Evolutionary conservation across 2,797 vertebrate genomes (phyloP).

Genomic region (Gymnothorax reevesii): DNA sequence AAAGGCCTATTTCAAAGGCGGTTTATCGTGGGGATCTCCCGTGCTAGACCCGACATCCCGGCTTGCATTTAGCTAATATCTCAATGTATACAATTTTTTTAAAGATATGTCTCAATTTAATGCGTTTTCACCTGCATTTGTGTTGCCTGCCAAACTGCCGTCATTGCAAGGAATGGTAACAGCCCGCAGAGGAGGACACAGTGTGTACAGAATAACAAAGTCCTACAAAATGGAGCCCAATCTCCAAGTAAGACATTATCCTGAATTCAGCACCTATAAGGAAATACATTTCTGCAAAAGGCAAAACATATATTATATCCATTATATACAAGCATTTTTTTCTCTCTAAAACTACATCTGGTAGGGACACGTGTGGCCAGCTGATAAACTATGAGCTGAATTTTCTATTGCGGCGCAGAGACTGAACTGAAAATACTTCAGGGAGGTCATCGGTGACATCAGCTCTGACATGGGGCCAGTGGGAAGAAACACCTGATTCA

Average conservation of each 20-base stretch:
- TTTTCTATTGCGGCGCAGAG: not conserved
- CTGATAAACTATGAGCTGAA: constrained; percentile 55
- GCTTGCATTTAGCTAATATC: constrained; percentile 26
- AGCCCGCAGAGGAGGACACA: constrained; percentile 30
- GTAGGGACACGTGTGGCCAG: constrained; percentile 32
- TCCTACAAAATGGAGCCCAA: constrained; percentile 44
- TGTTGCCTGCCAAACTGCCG: constrained; percentile 13
- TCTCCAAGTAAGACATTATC: constrained; percentile 47
- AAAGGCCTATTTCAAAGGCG: constrained; percentile 33
- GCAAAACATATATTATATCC: constrained; percentile 51
- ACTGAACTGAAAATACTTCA: not conserved
- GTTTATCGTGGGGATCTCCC: constrained; percentile 33
- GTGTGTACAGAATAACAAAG: constrained; percentile 42
- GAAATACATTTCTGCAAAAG: constrained; percentile 24
- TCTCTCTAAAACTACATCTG: constrained; percentile 50
- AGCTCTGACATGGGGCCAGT: not conserved
- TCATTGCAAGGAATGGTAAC: constrained; percentile 18
- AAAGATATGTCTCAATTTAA: constrained; percentile 18
- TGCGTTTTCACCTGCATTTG: not conserved
- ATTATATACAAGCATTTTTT: not conserved
- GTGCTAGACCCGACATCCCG: constrained; percentile 17
- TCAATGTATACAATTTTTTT: constrained; percentile 27
- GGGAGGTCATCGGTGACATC: not conserved
- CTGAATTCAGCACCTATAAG: constrained; percentile 36
- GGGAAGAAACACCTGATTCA: not conserved